These are phyloP conservation scores for Hephaestus fuliginosus DNA, from an alignment of 2,797 vertebrate species.

Conservation along the genomic window DNA sequence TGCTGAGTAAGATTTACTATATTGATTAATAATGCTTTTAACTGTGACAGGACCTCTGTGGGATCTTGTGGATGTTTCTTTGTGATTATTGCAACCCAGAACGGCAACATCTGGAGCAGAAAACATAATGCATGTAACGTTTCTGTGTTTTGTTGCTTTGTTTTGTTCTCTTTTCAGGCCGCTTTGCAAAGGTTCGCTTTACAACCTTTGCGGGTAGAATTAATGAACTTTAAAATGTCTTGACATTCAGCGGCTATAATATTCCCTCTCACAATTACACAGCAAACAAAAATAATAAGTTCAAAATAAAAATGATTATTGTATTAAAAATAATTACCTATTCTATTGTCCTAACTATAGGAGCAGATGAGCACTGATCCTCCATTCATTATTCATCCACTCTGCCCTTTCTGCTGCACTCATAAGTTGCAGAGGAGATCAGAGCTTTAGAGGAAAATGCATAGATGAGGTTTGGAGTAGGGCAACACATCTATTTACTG, in stretches of 20 bases:
- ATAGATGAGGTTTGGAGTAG: background rate
- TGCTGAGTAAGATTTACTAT: background rate
- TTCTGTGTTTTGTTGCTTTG: background rate
- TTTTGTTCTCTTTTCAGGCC: background rate
- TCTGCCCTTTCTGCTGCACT: constrained; percentile 38
- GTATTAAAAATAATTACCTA: background rate
- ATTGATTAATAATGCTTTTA: background rate
- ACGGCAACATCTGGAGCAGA: background rate
- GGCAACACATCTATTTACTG: constrained; percentile 23
- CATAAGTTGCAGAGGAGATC: constrained; percentile 28
- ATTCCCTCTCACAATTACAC: background rate
- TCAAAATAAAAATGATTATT: background rate
- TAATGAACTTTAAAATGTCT: background rate
- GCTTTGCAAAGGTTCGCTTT: background rate
- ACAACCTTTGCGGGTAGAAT: background rate
- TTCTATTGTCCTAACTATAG: background rate
- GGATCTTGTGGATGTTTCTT: background rate
- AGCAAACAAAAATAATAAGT: background rate
- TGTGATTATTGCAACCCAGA: background rate
- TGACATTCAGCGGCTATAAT: background rate
- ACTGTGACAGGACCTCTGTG: background rate
- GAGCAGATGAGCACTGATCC: constrained; percentile 2
- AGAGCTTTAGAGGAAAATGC: constrained; percentile 35
- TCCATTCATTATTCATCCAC: constrained; percentile 60
- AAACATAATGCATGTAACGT: background rate